Base-by-base conservation (phyloP, 1,140 invertebrate species). In the Caenorhabditis elegans region DNA sequence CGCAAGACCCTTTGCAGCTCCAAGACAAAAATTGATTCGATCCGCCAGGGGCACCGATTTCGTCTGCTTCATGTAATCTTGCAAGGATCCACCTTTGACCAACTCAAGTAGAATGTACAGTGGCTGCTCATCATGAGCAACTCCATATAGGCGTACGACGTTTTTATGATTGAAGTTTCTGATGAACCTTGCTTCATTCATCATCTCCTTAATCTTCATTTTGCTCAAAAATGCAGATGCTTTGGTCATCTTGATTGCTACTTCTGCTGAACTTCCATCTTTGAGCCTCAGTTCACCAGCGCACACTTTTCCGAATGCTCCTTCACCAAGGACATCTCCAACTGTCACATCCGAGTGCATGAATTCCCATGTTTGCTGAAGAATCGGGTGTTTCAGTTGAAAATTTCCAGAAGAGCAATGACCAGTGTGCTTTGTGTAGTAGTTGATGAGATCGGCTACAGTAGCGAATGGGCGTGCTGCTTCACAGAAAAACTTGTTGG, bases 101-200 rank as follows among this genome's bases (percentile, higher is more conserved):
- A 83, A 26, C 31, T 83, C 82, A 34, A 83, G 46, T 13, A 83
- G 75, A 49, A 83, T 70, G 24, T 79, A 70, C 24, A 83, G 19
- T 3, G 82, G 82, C 60, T 84, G 75, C 31, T 51, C 48, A 6
- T 77, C 82, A 24, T 65, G 60, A 28, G 82, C 82, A 13, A 84
- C 83, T 60, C 83, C 83, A 46, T 75, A 80, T 28, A 84, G 46
- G 11, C 82, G 75, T 24, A 84, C 70, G 22, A 84, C 75, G 34
- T 84, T 84, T 17, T 17, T 24, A 28, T 84, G 83, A 4, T 43
- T 31, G 28, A 83, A 34, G 47, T 47, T 46, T 3, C 80, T 22
- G 53, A 78, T 83, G 5, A 83, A 31, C 15, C 80, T 53, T 13
- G 80, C 80, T 31, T 83, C 80, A 13, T 78, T 48, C n/a, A n/a